Conservation (phyloP, 2,797 vertebrate species). For the Schizopygopsis malacanthus region DNA sequence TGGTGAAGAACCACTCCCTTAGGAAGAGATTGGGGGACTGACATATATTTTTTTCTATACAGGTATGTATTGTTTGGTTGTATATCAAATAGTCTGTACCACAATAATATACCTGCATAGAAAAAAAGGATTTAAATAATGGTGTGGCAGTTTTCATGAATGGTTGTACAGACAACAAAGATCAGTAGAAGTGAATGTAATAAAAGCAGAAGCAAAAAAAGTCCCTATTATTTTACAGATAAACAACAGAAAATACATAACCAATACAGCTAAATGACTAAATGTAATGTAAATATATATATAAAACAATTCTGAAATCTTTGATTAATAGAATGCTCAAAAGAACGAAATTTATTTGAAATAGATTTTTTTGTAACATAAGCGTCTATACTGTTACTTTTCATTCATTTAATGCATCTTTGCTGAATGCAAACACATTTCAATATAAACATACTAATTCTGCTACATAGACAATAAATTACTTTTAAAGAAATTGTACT, state of each 20-base stretch:
- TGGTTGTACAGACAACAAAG: background rate
- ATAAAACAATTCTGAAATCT: background rate
- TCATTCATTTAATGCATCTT: background rate
- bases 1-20: background rate
- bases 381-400: background rate
- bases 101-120: background rate
- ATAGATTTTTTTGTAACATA: background rate
- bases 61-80: background rate
- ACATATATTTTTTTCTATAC: background rate
- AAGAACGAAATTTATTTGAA: background rate
- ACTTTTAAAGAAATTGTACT: background rate
- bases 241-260: background rate
- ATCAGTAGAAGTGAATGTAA: background rate
- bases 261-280: background rate
- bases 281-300: no score
- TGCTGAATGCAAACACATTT: background rate
- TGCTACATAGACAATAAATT: background rate
- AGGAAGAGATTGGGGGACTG: background rate
- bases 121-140: background rate
- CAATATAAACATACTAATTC: background rate
- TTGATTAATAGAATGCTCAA: background rate
- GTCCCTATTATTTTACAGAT: background rate
- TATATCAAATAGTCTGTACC: background rate
- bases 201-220: background rate
- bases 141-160: background rate